These are phyloP conservation scores for Hyalella azteca DNA, from an alignment of 2,888 invertebrate species.

Conservation along the genomic window DNA sequence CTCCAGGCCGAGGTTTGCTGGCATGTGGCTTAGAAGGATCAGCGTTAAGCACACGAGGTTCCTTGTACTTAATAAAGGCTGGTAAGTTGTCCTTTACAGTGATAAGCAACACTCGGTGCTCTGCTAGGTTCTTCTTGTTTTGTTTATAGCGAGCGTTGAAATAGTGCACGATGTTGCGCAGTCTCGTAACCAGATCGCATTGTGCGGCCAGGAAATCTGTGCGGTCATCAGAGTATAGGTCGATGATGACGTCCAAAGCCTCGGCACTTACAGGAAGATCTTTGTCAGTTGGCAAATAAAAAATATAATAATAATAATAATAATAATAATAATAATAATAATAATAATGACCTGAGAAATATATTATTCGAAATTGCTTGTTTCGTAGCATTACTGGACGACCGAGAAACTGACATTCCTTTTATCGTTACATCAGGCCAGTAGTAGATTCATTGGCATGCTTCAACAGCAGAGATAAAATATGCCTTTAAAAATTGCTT, in stretches of 20 bases:
- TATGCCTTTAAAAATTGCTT: no score
- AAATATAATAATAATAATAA: conserved; percentile 39
- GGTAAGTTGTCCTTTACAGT: conserved; percentile 74
- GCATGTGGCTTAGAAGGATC: neutral
- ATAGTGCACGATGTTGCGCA: conserved; percentile 68
- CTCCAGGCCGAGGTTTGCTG: neutral
- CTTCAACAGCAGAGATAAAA: no score
- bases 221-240: conserved; percentile 79
- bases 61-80: conserved; percentile 76
- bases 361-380: no score
- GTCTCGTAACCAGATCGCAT: conserved; percentile 71
- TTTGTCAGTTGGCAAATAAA: conserved; percentile 67
- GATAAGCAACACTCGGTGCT: conserved; percentile 73
- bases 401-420: no score
- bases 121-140: conserved; percentile 72
- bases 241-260: conserved; percentile 76
- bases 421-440: no score
- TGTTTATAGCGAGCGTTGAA: conserved; percentile 67
- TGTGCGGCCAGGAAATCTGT: conserved; percentile 72
- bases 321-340: neutral
- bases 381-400: no score
- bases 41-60: conserved; percentile 47
- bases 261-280: conserved; percentile 78
- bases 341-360: no score
- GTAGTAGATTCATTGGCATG: no score